Percentiles rank a stretch among this genome's conserved stretches.
Evolutionary conservation across 2,888 invertebrate genomes (phyloP).

Genomic region (Lithosia quadra): DNA sequence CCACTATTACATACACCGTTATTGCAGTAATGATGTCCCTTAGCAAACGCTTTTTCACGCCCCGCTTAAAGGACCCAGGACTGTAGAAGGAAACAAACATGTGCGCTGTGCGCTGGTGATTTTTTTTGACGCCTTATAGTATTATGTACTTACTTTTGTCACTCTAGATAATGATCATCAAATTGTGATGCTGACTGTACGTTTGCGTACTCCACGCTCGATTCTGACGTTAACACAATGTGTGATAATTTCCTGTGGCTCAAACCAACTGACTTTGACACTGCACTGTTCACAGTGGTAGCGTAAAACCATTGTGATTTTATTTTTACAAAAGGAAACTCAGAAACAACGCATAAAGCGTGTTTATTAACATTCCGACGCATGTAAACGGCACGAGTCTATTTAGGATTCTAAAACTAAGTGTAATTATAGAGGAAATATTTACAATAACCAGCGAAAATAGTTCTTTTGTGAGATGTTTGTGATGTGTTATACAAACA

Average conservation of each 20-base stretch:
- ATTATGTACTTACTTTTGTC: too few species aligned
- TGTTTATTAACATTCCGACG: slow-evolving; percentile 14
- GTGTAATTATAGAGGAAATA: neutral
- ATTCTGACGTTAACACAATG: slow-evolving; percentile 44
- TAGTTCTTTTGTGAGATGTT: neutral
- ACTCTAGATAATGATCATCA: too few species aligned
- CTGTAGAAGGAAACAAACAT: too few species aligned
- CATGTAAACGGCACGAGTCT: slow-evolving; percentile 5
- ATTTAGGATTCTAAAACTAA: neutral
- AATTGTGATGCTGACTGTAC: neutral
- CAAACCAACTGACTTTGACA: slow-evolving; percentile 38
- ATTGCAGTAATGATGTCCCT: too few species aligned
- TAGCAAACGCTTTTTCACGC: too few species aligned
- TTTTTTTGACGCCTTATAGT: too few species aligned
- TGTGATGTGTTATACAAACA: neutral
- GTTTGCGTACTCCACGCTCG: slow-evolving; percentile 14
- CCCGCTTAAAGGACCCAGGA: too few species aligned
- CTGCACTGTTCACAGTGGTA: slow-evolving; percentile 25
- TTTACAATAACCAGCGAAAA: neutral
- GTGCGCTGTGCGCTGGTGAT: too few species aligned
- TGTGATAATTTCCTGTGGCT: slow-evolving; percentile 53
- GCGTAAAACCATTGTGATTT: slow-evolving; percentile 29
- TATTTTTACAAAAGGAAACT: slow-evolving; percentile 7
- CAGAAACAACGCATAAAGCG: slow-evolving; percentile 1
- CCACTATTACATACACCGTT: too few species aligned